Evolutionary conservation across 1,140 invertebrate genomes (phyloP).

Genomic region (Geopemphigus sp.): DNA sequence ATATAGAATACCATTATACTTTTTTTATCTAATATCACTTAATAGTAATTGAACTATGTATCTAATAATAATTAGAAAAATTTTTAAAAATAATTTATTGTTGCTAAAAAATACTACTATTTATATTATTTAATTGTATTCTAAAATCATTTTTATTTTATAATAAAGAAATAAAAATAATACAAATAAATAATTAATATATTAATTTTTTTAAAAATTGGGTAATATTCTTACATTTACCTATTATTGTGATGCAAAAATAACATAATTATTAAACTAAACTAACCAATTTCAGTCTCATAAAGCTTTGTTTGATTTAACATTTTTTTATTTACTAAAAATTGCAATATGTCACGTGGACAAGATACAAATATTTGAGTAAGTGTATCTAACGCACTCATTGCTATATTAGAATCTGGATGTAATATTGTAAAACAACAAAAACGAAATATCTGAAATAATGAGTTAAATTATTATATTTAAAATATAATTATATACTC

Average conservation of each 20-base stretch:
- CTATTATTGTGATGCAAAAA: too few relatives aligned
- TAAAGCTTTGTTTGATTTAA: constrained; percentile 43
- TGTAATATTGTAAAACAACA: constrained; percentile 42
- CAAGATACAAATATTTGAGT: constrained; percentile 55
- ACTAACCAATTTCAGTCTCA: constrained; percentile 50
- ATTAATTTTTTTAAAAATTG: not conserved
- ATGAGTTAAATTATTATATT: constrained; percentile 10
- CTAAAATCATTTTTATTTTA: too few relatives aligned
- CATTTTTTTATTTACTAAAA: constrained; percentile 30
- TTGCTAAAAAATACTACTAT: too few relatives aligned
- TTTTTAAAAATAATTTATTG: too few relatives aligned
- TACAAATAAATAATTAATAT: not conserved
- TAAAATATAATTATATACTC: not conserved
- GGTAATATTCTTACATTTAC: not conserved
- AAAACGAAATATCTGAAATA: constrained; percentile 41
- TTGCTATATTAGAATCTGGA: constrained; percentile 36
- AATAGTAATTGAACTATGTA: too few relatives aligned
- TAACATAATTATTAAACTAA: constrained; percentile 48
- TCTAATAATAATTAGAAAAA: too few relatives aligned
- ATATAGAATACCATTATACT: too few relatives aligned
- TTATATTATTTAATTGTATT: too few relatives aligned
- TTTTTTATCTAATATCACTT: too few relatives aligned
- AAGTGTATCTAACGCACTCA: constrained; percentile 32
- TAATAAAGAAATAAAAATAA: not conserved
- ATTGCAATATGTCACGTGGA: constrained; percentile 16